These are phyloP conservation scores for Rattus norvegicus DNA, from an alignment of 2,113 vertebrate genomes.

Conservation along the genomic window GRCr8 NC_086023.1:112340501-112341000, in stretches of 20 bases:
- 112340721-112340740: background rate
- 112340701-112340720: background rate
- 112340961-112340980: too few relatives aligned
- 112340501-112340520: background rate
- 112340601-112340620: background rate
- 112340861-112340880: too few relatives aligned
- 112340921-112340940: too few relatives aligned
- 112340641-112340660: background rate
- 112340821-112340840: too few relatives aligned
- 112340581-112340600: background rate
- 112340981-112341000: background rate
- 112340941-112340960: too few relatives aligned
- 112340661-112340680: background rate
- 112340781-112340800: background rate
- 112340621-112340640: background rate
- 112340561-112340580: background rate
- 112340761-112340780: background rate
- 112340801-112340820: background rate
- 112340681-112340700: background rate
- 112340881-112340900: too few relatives aligned
- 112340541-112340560: background rate
- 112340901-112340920: too few relatives aligned
- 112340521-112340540: background rate
- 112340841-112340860: too few relatives aligned
- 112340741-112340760: too few relatives aligned